These are phyloP conservation scores for Ara ararauna DNA, from an alignment of 2,797 vertebrate genomes.

Conservation along the genomic window DNA sequence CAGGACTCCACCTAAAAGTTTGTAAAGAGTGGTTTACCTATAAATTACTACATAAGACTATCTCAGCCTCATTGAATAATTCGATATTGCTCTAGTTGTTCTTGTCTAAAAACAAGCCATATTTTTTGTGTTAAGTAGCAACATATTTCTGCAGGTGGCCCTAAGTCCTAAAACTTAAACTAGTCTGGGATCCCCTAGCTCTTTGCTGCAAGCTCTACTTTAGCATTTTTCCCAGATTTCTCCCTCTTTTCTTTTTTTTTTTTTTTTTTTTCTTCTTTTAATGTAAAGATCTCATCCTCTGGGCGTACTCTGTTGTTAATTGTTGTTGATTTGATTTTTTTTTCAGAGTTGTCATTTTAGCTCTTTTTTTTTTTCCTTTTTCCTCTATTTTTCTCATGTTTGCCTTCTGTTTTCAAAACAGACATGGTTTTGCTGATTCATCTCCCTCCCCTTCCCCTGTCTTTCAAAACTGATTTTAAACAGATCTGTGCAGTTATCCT, in stretches of 20 bases:
- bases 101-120: fast-evolving
- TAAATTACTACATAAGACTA: background rate
- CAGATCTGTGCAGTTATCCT: background rate
- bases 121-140: background rate
- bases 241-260: background rate
- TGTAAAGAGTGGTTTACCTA: background rate
- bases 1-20: background rate
- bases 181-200: fast-evolving
- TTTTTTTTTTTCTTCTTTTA: background rate
- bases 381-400: background rate
- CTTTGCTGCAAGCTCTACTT: background rate
- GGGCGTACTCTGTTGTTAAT: background rate
- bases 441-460: background rate
- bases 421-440: background rate
- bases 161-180: background rate
- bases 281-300: background rate
- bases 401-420: background rate
- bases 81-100: fast-evolving
- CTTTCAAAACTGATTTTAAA: background rate
- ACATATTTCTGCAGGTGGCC: background rate
- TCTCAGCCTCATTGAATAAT: background rate
- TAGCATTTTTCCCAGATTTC: background rate
- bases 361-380: background rate
- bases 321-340: background rate
- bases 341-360: background rate